Conservation (phyloP, 2,797 vertebrate species). For the Amphiprion clarkii region DNA sequence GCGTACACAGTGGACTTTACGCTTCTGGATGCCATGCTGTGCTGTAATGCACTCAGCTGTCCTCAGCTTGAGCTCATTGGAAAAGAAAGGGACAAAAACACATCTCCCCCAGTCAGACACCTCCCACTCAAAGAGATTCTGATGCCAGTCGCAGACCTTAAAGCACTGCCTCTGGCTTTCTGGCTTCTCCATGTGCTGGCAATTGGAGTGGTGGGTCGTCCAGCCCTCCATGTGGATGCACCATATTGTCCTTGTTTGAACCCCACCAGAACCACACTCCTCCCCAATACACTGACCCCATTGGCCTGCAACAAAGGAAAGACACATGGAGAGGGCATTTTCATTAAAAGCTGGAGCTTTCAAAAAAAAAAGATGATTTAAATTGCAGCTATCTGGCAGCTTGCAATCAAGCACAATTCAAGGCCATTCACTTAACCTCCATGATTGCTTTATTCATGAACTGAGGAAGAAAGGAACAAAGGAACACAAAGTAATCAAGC, state of each 20-base stretch:
- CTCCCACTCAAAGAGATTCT: conserved; percentile 95
- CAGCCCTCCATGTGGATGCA: conserved; percentile 94
- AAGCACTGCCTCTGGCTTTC: conserved; percentile 93
- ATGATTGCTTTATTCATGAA: conserved; percentile 78
- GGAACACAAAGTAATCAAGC: conserved; percentile 65
- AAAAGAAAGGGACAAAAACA: conserved; percentile 79
- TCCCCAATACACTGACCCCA: conserved; percentile 95
- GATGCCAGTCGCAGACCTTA: conserved; percentile 96
- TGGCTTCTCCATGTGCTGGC: conserved; percentile 87
- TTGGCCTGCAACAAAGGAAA: conserved; percentile 86
- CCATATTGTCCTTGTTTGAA: conserved; percentile 92
- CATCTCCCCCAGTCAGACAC: conserved; percentile 92
- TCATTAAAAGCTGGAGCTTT: conserved; percentile 56
- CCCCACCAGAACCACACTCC: conserved; percentile 90
- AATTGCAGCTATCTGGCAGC: conserved; percentile 59
- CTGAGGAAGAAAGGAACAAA: conserved; percentile 50
- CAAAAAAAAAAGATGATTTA: conserved; percentile 33
- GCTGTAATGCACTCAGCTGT: conserved; percentile 89
- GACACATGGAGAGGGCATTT: conserved; percentile 49
- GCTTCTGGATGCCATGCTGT: conserved; percentile 93
- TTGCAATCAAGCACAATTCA: conserved; percentile 72
- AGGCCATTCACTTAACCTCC: conserved; percentile 68
- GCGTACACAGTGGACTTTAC: conserved; percentile 89
- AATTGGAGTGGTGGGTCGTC: conserved; percentile 93
- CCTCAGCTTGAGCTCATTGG: conserved; percentile 76